These are phyloP conservation scores for Triplophysa siluroides DNA, from an alignment of 2,113 vertebrate species.

Conservation along the genomic window DNA sequence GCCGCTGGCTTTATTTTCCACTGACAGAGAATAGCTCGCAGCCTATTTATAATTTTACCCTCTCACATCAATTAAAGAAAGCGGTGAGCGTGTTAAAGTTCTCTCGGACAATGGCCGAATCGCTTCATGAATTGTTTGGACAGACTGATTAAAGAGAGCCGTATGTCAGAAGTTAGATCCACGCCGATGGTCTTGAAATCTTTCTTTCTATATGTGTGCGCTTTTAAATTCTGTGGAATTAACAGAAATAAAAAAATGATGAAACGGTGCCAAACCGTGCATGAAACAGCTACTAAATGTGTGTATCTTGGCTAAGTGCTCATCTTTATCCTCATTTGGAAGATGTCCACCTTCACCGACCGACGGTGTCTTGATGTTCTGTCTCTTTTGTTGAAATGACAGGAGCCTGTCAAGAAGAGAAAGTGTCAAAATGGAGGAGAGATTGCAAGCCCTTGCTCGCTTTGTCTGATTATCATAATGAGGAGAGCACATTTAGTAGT, in stretches of 20 bases:
- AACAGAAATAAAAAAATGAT: background rate
- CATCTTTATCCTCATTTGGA: slow-evolving; percentile 18
- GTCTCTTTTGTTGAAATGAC: slow-evolving; percentile 64
- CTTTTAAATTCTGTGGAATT: background rate
- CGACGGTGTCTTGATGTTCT: slow-evolving; percentile 57
- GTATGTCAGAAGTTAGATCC: slow-evolving; percentile 12
- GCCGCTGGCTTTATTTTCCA: slow-evolving; percentile 91
- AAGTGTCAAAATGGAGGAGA: slow-evolving; percentile 71
- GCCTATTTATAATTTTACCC: slow-evolving; percentile 83
- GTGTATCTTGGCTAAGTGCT: slow-evolving; percentile 30
- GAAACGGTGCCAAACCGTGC: background rate
- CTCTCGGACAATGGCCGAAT: slow-evolving; percentile 7
- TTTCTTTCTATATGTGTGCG: background rate
- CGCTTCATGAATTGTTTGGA: slow-evolving; percentile 10
- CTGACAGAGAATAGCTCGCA: slow-evolving; percentile 83
- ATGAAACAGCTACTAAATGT: background rate
- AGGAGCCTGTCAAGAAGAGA: slow-evolving; percentile 73
- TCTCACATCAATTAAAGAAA: slow-evolving; percentile 65
- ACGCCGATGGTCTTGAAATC: background rate
- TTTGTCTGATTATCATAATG: slow-evolving; percentile 97
- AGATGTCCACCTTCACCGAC: slow-evolving; percentile 37
- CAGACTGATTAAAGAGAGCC: slow-evolving; percentile 37
- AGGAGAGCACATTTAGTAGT: slow-evolving; percentile 97
- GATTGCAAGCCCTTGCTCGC: slow-evolving; percentile 78
- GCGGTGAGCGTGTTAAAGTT: slow-evolving; percentile 49